A percentile compares a stretch with the other conserved stretches of the same genome.
phyloP scores from a whole-genome alignment of 2,888 invertebrate genomes.

The Tuberolachnus salignus region DNA sequence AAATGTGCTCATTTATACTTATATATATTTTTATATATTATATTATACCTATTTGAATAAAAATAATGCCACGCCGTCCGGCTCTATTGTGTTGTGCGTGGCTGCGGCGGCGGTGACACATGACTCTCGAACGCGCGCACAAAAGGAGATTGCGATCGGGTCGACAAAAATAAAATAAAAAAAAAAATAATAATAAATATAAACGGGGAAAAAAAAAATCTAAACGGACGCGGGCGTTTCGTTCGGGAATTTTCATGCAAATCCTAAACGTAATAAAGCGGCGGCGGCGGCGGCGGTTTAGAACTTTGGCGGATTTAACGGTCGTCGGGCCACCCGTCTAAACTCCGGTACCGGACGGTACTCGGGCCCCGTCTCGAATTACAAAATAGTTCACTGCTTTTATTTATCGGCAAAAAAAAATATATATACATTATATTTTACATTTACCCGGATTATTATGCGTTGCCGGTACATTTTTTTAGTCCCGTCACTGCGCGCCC shows the following conservation, averaged over 20 bases:
- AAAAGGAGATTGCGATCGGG: constrained; percentile 50
- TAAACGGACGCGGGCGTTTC: constrained; percentile 12
- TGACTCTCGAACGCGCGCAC: constrained; percentile 30
- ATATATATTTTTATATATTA: constrained; percentile 11
- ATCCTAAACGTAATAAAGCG: constrained; percentile 8
- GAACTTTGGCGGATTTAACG: too few species aligned
- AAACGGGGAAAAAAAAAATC: not conserved
- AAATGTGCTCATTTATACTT: constrained; percentile 20
- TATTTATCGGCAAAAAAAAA: too few species aligned
- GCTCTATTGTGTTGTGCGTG: constrained; percentile 44
- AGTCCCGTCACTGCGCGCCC: too few species aligned
- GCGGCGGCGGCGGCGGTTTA: constrained; percentile 19
- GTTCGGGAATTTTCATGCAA: constrained; percentile 37
- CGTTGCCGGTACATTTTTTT: too few species aligned
- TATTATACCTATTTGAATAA: constrained; percentile 34
- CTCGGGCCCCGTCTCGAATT: too few species aligned
- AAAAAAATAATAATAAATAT: not conserved
- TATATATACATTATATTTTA: too few species aligned
- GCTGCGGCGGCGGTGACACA: constrained; percentile 35
- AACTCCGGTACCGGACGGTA: too few species aligned
- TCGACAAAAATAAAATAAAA: constrained; percentile 1
- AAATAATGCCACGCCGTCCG: constrained; percentile 23
- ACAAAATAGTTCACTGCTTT: too few species aligned
- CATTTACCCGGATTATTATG: too few species aligned
- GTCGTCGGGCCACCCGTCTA: too few species aligned